Percentiles rank a stretch among this genome's conserved stretches.
phyloP scores from a whole-genome alignment of 2,888 invertebrate genomes.

The Polydrusus tereticollis region DNA sequence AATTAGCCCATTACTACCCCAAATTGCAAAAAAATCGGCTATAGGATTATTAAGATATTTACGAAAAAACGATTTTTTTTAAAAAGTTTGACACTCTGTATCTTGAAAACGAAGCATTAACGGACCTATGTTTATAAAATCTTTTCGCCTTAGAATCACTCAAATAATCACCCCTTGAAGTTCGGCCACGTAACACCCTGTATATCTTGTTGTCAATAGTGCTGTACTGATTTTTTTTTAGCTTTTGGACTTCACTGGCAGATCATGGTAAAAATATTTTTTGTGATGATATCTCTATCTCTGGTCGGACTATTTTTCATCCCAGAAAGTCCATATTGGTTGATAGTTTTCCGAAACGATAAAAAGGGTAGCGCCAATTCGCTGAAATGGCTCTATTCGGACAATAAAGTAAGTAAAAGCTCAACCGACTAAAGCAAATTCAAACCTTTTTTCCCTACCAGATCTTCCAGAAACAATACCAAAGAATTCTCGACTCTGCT shows the following conservation, averaged over 20 bases:
- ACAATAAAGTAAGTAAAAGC: slow-evolving; percentile 60
- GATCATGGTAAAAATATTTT: slow-evolving; percentile 67
- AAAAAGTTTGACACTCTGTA: too few species aligned
- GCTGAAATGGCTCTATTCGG: slow-evolving; percentile 67
- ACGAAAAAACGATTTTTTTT: too few species aligned
- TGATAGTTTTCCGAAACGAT: slow-evolving; percentile 66
- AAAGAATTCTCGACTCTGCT: slow-evolving; percentile 34
- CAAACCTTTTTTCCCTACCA: slow-evolving; percentile 25
- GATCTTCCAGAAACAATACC: slow-evolving; percentile 52
- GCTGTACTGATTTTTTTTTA: slow-evolving; percentile 45
- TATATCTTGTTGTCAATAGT: not conserved
- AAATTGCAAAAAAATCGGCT: too few species aligned
- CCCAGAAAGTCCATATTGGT: slow-evolving; percentile 74
- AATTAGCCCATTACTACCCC: too few species aligned
- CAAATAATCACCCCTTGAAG: too few species aligned
- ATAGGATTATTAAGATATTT: too few species aligned
- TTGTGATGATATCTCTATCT: slow-evolving; percentile 62
- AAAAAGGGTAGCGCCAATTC: slow-evolving; percentile 62
- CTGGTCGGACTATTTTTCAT: slow-evolving; percentile 64
- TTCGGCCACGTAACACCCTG: too few species aligned
- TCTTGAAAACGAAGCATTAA: too few species aligned
- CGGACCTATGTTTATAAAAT: too few species aligned
- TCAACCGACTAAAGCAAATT: too few species aligned
- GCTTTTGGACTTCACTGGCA: slow-evolving; percentile 69
- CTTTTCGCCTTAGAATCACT: too few species aligned